phyloP scores from a whole-genome alignment of 2,888 invertebrate species.

The Fabriciana adippe region DNA sequence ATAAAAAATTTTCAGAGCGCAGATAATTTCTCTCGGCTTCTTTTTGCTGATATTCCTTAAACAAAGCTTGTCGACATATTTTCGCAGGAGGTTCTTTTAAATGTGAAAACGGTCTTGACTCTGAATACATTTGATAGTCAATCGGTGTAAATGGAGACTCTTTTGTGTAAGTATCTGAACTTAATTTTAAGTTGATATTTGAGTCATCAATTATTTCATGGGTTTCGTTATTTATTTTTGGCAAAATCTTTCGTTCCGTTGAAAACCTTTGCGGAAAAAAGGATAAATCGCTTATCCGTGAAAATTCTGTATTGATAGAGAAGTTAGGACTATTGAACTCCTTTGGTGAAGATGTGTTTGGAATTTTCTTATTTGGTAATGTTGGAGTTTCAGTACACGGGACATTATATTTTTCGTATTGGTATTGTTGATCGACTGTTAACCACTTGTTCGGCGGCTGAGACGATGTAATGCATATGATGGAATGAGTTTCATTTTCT shows the following conservation, averaged over 20 bases:
- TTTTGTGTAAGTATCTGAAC: conserved; percentile 80
- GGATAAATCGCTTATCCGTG: conserved; percentile 73
- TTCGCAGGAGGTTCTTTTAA: conserved; percentile 57
- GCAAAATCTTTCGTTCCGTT: conserved; percentile 69
- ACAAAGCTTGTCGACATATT: conserved; percentile 68
- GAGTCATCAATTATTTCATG: conserved; percentile 64
- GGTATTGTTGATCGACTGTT: conserved; percentile 51
- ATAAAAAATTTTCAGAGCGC: conserved; percentile 59
- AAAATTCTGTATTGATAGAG: conserved; percentile 74
- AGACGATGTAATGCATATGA: conserved; percentile 60
- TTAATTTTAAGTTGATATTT: conserved; percentile 53
- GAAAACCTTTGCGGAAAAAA: conserved; percentile 73
- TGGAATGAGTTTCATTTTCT: conserved; percentile 69
- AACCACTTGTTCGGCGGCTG: conserved; percentile 63
- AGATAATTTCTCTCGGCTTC: conserved; percentile 53
- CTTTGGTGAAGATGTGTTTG: conserved; percentile 75
- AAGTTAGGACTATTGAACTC: conserved; percentile 74
- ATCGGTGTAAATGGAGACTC: conserved; percentile 70
- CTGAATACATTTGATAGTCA: conserved; percentile 52
- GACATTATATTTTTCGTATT: conserved; percentile 43
- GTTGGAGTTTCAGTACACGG: conserved; percentile 53
- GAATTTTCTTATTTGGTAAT: conserved; percentile 63
- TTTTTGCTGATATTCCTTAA: conserved; percentile 61
- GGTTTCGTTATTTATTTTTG: conserved; percentile 62
- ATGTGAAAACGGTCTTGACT: conserved; percentile 52